Evolutionary conservation across 1,140 invertebrate genomes (phyloP).

Genomic region (Drosophila subobscura): DNA sequence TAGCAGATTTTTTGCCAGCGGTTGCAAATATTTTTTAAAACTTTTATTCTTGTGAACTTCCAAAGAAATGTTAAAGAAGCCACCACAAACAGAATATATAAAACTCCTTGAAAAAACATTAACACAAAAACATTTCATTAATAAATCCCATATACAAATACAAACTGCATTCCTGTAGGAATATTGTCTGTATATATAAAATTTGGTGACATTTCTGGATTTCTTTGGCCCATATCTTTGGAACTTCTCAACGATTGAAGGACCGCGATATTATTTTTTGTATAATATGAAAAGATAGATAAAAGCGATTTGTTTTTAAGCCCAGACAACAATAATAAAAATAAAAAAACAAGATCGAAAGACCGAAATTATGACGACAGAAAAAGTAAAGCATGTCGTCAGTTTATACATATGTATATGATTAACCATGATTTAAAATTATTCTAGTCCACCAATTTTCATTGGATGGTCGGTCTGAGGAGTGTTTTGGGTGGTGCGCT

Average conservation of each 20-base stretch:
- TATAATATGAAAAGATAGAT: conserved; percentile 50
- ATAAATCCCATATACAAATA: too few species aligned
- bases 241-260: conserved; percentile 33
- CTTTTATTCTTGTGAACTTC: conserved; percentile 41
- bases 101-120: conserved; percentile 4
- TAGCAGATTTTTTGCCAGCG: conserved; percentile 38
- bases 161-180: too few species aligned
- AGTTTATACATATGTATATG: conserved; percentile 21
- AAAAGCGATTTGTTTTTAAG: conserved; percentile 47
- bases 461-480: not conserved
- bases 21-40: conserved; percentile 12
- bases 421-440: conserved; percentile 60
- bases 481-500: not conserved
- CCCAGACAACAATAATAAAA: conserved; percentile 34
- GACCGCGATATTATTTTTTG: conserved; percentile 45
- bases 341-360: conserved; percentile 40
- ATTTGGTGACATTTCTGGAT: conserved; percentile 7
- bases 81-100: not conserved
- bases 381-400: conserved; percentile 40
- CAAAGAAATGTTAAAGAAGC: conserved; percentile 1
- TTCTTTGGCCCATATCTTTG: conserved; percentile 4
- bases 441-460: conserved; percentile 19
- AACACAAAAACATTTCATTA: conserved; percentile 37
- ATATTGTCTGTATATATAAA: conserved; percentile 4
- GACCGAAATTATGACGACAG: conserved; percentile 35